Base-by-base conservation (phyloP, 2,888 invertebrate genomes). In the Leptopilina myrica region DNA sequence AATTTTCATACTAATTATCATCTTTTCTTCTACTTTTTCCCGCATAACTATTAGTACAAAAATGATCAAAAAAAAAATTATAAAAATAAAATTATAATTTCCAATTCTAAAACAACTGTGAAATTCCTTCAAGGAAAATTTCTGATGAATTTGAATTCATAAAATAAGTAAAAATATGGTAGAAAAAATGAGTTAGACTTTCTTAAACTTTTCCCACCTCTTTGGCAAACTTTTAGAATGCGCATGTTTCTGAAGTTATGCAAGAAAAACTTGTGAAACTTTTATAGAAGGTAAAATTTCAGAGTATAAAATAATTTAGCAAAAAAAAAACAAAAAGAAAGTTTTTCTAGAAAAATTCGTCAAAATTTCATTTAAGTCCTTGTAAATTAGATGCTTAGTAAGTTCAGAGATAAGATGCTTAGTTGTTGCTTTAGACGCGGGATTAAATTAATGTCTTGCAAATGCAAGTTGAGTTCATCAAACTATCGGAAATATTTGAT, bases 171-270 rank as follows among this genome's bases (percentile, higher is more conserved):
- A 62, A 62, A 20, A 3, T 8, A 15, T 15, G 15, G 15, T 20
- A 59, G 15, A 8, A 20, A 62, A 62, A 62, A 20, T 15, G 20
- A 14, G 62, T 62, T 20, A 62, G 20, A 62, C 15, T 62, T 62
- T 20, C 15, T 20, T 20, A 62, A 62, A 62, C 62, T 62, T 20
- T 62, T 7, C 62, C 62, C 20, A 20, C 62, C 62, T 62, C 62
- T 62, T 62, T 62, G 15, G 20, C 2, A 62, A 62, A 62, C n/a
- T 62, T 62, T 62, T 62, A 11, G 11, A 62, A 62, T n/a, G 62
- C 62, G 62, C 62, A 62, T 62, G 62, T 20, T 62, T 62, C 20
- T 62, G 62, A 62, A 62, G 62, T 62, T 62, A 62, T 62, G 62
- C 62, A 15, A 7, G 20, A 20, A 62, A 62, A 62, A 4, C 9